phyloP scores from a whole-genome alignment of 2,797 vertebrate genomes.

The Zenarchopterus dispar region DNA sequence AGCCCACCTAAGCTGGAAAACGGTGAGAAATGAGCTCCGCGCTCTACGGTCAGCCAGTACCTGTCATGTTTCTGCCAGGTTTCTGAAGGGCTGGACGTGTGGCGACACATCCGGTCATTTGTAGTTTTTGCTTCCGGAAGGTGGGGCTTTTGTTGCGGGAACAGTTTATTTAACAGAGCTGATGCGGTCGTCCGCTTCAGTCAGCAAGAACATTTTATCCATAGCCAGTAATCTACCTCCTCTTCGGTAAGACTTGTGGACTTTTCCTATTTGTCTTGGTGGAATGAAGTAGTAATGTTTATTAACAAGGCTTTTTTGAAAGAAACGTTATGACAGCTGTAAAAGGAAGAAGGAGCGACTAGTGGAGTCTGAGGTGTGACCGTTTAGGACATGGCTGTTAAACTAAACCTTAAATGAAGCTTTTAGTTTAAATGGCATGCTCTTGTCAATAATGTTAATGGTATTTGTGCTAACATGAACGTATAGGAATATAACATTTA shows the following conservation, averaged over 20 bases:
- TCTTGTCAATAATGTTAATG: no score
- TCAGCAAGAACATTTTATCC: slow-evolving; percentile 71
- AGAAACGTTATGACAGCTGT: slow-evolving; percentile 26
- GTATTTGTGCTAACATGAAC: no score
- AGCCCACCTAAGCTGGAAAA: no score
- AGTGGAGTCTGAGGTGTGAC: slow-evolving; percentile 10
- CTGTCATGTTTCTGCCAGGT: no score
- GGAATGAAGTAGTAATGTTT: neutral
- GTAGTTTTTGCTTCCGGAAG: slow-evolving; percentile 61
- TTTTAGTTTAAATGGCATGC: no score
- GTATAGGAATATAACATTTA: no score
- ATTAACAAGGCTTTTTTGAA: neutral
- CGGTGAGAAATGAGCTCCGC: no score
- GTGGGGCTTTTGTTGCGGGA: slow-evolving; percentile 73
- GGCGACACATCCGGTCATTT: slow-evolving; percentile 44
- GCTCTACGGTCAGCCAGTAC: no score
- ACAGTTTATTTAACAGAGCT: slow-evolving; percentile 56
- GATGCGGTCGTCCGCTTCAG: slow-evolving; percentile 51
- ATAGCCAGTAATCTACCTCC: slow-evolving; percentile 45
- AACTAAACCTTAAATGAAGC: neutral
- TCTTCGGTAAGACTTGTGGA: slow-evolving; percentile 62
- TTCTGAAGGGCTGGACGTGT: neutral
- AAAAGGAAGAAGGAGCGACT: slow-evolving; percentile 29
- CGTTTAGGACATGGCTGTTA: neutral
- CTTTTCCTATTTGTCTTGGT: neutral